A percentile compares a stretch with the other conserved stretches of the same genome.
Conservation (phyloP, 2,888 invertebrate species). For the Chrysodeixis includens region DNA sequence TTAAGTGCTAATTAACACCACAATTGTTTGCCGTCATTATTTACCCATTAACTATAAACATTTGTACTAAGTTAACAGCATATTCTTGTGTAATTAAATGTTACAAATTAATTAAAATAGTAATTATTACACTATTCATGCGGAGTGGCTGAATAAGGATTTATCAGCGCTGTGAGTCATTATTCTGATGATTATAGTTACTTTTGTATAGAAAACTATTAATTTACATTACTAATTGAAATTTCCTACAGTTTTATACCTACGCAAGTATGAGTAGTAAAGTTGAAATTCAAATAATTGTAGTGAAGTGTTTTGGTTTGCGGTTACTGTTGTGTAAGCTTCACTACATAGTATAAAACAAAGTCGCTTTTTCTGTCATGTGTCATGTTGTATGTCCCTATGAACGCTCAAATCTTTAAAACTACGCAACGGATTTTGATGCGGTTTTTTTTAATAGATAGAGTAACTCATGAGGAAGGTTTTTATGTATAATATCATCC, state of each 20-base stretch:
- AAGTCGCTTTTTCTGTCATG: no score
- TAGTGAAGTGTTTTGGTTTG: not conserved
- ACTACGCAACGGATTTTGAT: no score
- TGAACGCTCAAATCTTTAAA: no score
- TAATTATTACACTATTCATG: not conserved
- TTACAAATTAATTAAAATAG: not conserved
- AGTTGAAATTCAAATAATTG: not conserved
- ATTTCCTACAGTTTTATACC: not conserved
- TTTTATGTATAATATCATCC: no score
- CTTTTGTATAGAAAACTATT: not conserved
- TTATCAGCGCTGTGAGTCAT: not conserved
- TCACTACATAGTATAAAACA: no score
- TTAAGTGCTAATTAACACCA: conserved; percentile 2
- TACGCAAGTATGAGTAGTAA: not conserved
- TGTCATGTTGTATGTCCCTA: no score
- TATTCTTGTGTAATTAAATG: conserved; percentile 3
- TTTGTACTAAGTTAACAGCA: not conserved
- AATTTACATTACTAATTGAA: not conserved
- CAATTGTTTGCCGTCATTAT: conserved; percentile 5
- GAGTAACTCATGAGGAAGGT: no score
- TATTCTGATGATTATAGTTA: not conserved
- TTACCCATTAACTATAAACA: conserved; percentile 18
- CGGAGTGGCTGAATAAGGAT: not conserved
- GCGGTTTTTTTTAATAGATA: no score
- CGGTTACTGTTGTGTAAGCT: not conserved